Conservation (phyloP, 2,797 vertebrate species). For the Pantherophis alleghaniensis region DNA sequence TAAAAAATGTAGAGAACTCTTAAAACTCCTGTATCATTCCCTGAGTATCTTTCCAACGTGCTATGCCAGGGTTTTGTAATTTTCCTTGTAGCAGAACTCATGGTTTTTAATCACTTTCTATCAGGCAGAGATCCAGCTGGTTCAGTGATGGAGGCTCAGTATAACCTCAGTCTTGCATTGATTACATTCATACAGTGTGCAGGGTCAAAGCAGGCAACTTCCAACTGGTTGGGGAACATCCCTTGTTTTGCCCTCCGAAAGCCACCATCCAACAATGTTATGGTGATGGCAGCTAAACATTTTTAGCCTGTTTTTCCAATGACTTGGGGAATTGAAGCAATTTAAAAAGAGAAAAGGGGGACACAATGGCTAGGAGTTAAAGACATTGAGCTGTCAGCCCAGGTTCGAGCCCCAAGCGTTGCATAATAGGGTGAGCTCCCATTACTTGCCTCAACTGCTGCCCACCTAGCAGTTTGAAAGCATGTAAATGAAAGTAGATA, state of each 20-base stretch:
- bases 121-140: not conserved
- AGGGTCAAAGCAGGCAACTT: not conserved
- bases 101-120: not conserved
- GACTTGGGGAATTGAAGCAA: not conserved
- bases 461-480: not conserved
- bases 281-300: not conserved
- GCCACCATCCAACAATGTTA: not conserved
- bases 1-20: not conserved
- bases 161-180: not conserved
- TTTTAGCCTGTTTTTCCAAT: not conserved
- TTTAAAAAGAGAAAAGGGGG: not conserved
- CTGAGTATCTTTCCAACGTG: not conserved
- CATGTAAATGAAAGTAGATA: not conserved
- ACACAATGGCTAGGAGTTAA: not conserved
- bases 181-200: not conserved
- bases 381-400: not conserved
- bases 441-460: not conserved
- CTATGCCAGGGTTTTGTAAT: not conserved
- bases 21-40: not conserved
- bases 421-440: not conserved
- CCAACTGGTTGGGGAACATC: not conserved
- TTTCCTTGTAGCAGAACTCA: not conserved
- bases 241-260: not conserved
- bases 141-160: not conserved
- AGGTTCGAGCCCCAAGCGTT: accelerated